These are phyloP conservation scores for Clarias macrocephalus DNA, from an alignment of 2,113 vertebrate genomes.

Conservation along the genomic window DNA sequence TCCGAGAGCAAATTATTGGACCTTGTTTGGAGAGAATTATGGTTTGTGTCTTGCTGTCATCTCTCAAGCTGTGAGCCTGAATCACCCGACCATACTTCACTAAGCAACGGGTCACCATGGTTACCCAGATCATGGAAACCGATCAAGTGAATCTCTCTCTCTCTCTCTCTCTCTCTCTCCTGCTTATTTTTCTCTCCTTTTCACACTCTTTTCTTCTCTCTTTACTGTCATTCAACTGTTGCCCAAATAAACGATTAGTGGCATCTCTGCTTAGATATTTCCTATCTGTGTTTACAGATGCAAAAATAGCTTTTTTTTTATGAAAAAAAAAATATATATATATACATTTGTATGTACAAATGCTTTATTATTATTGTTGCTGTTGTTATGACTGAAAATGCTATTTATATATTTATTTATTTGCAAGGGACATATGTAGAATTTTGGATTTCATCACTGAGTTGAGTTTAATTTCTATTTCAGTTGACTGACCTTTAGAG, in stretches of 20 bases:
- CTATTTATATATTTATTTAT: background rate
- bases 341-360: background rate
- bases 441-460: background rate
- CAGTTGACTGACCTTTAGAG: background rate
- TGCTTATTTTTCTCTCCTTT: background rate
- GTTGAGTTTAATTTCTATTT: background rate
- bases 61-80: constrained; percentile 40
- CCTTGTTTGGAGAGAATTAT: constrained; percentile 35
- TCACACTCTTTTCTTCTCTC: background rate
- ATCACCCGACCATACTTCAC: constrained; percentile 52
- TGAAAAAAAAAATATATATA: background rate
- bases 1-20: constrained; percentile 37
- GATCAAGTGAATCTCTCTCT: constrained; percentile 37
- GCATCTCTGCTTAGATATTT: background rate
- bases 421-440: background rate
- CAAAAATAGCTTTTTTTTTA: background rate
- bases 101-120: constrained; percentile 62
- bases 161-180: constrained; percentile 7
- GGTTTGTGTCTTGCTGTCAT: constrained; percentile 42
- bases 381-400: too few species aligned
- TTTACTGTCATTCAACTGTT: background rate
- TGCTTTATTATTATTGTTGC: background rate
- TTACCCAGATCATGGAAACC: constrained; percentile 52
- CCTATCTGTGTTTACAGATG: background rate
- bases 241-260: background rate